Base-by-base conservation (phyloP, 2,888 invertebrate species). In the Eilema sororculum region DNA sequence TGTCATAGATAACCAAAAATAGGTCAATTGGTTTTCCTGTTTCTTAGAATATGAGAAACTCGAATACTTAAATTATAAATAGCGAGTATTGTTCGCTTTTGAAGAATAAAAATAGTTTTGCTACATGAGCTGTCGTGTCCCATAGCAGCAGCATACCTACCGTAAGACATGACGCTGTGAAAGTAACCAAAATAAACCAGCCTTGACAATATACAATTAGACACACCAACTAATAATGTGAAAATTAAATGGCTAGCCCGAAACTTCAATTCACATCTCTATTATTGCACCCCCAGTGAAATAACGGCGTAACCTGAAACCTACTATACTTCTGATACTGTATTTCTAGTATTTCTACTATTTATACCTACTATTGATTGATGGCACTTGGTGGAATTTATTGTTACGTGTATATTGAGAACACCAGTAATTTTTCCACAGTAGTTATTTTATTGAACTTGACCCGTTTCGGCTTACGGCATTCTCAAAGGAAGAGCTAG, bases 31-130 rank as follows among this genome's bases (percentile, higher is more conserved):
- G 3, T 28, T 28, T 16, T 12, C 46, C n/a, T 52, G n/a, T 9
- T 52, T 52, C 52, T 52, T 52, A 52, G n/a, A 52, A 52, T 28
- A n/a, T n/a, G n/a, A 9, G n/a, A 52, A 52, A n/a, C 52, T 20
- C 52, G 52, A 52, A 52, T n/a, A 52, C 52, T n/a, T n/a, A 52
- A 8, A n/a, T n/a, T 52, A 52, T 52, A 52, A 52, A 52, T 52
- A 52, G 52, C 52, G n/a, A 8, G 52, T n/a, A 52, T 52, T 52
- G 52, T 52, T n/a, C n/a, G 9, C 52, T 52, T 46, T 46, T 9
- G n/a, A n/a, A 52, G 2, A 46, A n/a, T 3, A 52, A n/a, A 52
- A 52, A 52, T 52, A 52, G 52, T 52, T 52, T 52, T n/a, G 52
- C n/a, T n/a, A 52, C 20, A n/a, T 52, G 52, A n/a, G 20, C 52